Evolutionary conservation across 2,113 vertebrate species (phyloP), one percentile per base, ranked within the genome.

Genomic region (Dromaius novaehollandiae): DNA sequence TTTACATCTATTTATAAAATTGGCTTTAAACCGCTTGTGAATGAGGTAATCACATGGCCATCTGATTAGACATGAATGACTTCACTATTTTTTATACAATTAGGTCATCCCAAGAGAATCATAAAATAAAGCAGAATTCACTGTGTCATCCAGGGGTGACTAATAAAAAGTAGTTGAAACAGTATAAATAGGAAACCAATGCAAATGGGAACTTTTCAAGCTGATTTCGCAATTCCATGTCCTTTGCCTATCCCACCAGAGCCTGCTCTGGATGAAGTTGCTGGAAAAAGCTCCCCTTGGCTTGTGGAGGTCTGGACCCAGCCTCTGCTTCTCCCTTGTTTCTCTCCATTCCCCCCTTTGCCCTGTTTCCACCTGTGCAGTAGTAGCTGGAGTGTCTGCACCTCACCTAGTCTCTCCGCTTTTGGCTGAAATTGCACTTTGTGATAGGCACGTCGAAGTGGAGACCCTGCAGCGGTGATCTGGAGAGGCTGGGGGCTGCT

Each of bases 1-100:
- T 96, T 97, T 93, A 96, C 78, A 97, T 93, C 61, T 93, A 86
- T 95, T 97, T 96, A 96, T 95, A 92, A 95, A 96, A 94, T 92
- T 93, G 92, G 82, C 84, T 96, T 94, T 94, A 93, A 96, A 95
- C 89, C 74, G 85, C 87, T 82, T 92, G 73, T 94, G 90, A 92
- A 96, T 96, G 94, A 96, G 88, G 95, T 95, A 96, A 90, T 97
- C 96, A 94, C 86, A 82, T 60, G 94, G 79, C 75, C 84, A 95
- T 96, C 92, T 86, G 86, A 96, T 97, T 55, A 97, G 86, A 88
- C 81, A 91, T 78, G 78, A 90, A 92, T 86, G 76, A 68, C 84
- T 91, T 91, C 85, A 68, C 91, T 96, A 78, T 96, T 95, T 96
- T 90, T 93, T 90, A 66, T 77, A 58, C 1, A 14, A 94, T 95